These are phyloP conservation scores for Plestiodon gilberti DNA, from an alignment of 2,113 vertebrate genomes.

Conservation along the genomic window DNA sequence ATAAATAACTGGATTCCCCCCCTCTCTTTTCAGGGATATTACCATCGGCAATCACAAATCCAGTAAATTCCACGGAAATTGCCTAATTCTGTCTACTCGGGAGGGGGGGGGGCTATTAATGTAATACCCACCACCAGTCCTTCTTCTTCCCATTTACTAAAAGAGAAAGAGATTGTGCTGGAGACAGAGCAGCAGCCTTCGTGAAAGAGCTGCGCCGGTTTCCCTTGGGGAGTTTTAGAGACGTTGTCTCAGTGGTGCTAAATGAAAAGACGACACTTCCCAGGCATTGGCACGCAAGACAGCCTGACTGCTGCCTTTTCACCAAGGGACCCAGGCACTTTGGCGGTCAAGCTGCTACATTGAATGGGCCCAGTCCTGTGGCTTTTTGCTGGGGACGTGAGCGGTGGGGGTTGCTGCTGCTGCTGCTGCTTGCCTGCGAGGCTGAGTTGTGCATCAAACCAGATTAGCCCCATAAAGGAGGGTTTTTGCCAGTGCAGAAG, in stretches of 20 bases:
- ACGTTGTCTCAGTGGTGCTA: constrained; percentile 61
- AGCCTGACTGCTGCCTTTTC: not conserved
- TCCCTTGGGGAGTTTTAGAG: constrained; percentile 55
- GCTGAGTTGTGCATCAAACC: too few relatives aligned
- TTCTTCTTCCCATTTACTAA: constrained; percentile 52
- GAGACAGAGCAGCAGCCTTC: constrained; percentile 48
- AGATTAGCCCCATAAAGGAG: not conserved
- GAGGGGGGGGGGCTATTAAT: constrained; percentile 51
- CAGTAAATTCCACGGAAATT: constrained; percentile 50
- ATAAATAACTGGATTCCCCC: not conserved
- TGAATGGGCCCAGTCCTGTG: not conserved
- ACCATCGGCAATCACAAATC: constrained; percentile 36
- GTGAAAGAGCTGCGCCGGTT: constrained; percentile 60
- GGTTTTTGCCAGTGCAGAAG: not conserved
- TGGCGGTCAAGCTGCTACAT: not conserved
- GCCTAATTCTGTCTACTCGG: constrained; percentile 41
- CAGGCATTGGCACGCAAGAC: not conserved
- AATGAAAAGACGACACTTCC: constrained; percentile 50
- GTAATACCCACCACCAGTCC: constrained; percentile 48
- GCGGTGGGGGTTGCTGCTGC: not conserved
- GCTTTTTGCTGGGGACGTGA: not conserved
- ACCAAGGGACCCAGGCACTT: not conserved
- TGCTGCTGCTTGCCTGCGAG: not conserved
- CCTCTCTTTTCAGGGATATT: constrained; percentile 36
- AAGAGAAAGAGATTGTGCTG: constrained; percentile 67